These are phyloP conservation scores for Neoseiulus cucumeris DNA, from an alignment of 1,140 invertebrate genomes.

Conservation along the genomic window DNA sequence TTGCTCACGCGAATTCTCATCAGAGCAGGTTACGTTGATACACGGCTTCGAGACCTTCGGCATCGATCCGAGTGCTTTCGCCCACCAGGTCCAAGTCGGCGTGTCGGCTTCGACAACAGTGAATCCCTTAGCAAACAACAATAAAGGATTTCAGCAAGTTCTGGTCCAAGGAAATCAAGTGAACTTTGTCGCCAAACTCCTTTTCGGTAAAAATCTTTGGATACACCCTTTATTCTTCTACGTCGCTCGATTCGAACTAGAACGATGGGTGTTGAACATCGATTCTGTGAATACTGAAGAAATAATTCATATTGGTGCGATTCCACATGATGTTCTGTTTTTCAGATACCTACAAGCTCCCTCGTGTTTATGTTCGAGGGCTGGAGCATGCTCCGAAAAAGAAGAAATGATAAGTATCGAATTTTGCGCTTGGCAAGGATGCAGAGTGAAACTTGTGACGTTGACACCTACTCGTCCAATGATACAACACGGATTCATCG, in stretches of 20 bases:
- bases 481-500: too few relatives aligned
- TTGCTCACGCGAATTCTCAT: neutral
- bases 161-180: slow-evolving; percentile 81
- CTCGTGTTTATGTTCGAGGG: slow-evolving; percentile 26
- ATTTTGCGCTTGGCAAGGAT: too few relatives aligned
- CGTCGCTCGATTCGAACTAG: slow-evolving; percentile 5
- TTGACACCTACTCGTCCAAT: too few relatives aligned
- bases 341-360: slow-evolving; percentile 26
- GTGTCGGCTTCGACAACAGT: slow-evolving; percentile 67
- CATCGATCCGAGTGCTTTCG: slow-evolving; percentile 52
- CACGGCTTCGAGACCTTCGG: slow-evolving; percentile 68
- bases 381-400: slow-evolving; percentile 26
- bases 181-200: slow-evolving; percentile 45
- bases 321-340: too few relatives aligned
- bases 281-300: too few relatives aligned
- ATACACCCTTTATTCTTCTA: slow-evolving; percentile 11
- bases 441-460: too few relatives aligned
- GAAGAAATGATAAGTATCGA: slow-evolving; percentile 15
- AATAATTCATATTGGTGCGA: too few relatives aligned
- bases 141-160: slow-evolving; percentile 47
- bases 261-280: too few relatives aligned
- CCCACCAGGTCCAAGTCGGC: slow-evolving; percentile 55
- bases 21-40: slow-evolving; percentile 53
- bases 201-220: slow-evolving; percentile 35
- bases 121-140: slow-evolving; percentile 42